A percentile compares a stretch with the other conserved stretches of the same genome.
phyloP scores from a whole-genome alignment of 2,797 vertebrate species.

The Liasis olivaceus region DNA sequence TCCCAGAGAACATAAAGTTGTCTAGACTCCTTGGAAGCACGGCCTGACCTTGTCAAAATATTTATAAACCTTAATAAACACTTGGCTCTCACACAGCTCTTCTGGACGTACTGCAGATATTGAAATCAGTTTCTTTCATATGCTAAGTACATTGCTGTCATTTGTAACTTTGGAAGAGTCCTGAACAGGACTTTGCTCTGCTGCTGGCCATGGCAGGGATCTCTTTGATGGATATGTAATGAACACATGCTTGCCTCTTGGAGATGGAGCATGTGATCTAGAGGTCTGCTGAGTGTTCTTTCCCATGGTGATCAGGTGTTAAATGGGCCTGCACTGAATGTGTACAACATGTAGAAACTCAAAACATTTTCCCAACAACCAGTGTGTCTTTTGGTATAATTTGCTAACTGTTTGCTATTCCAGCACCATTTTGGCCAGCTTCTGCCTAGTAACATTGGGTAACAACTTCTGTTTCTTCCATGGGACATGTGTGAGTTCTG shows the following conservation, averaged over 20 bases:
- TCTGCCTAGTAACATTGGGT: not conserved
- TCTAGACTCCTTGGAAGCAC: not conserved
- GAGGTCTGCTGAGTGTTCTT: not conserved
- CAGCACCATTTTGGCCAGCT: not conserved
- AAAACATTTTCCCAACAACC: not conserved
- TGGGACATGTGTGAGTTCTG: not conserved
- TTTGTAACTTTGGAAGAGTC: slow-evolving; percentile 5
- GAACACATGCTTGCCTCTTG: not conserved
- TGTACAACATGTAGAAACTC: not conserved
- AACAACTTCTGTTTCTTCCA: not conserved
- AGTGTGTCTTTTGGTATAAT: not conserved
- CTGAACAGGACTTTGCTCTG: not conserved
- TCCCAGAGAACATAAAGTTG: not conserved
- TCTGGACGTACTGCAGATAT: not conserved
- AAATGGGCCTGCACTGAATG: not conserved
- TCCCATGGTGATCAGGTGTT: not conserved
- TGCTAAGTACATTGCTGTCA: not conserved
- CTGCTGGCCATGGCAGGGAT: not conserved
- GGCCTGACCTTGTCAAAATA: not conserved
- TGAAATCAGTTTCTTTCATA: not conserved
- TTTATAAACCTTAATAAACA: slow-evolving; percentile 2
- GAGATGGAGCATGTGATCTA: not conserved
- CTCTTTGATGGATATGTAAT: not conserved
- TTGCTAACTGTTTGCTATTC: not conserved
- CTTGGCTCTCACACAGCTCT: not conserved